These are phyloP conservation scores for Acronicta psi DNA, from an alignment of 2,888 invertebrate species.

Conservation along the genomic window DNA sequence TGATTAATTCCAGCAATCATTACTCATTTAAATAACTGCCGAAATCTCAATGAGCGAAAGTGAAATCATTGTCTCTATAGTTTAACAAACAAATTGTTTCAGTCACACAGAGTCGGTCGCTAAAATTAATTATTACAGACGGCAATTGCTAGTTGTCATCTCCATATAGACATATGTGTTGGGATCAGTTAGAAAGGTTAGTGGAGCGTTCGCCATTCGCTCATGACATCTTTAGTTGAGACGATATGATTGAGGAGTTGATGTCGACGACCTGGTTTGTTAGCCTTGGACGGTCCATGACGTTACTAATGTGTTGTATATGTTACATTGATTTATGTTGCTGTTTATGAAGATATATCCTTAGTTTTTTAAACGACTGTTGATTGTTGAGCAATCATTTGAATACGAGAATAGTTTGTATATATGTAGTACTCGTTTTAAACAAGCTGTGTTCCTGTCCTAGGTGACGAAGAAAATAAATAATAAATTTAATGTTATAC, in stretches of 20 bases:
- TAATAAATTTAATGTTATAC: too few relatives aligned
- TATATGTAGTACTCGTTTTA: too few relatives aligned
- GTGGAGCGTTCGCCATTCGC: conserved; percentile 62
- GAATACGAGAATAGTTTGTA: too few relatives aligned
- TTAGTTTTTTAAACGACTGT: conserved; percentile 26
- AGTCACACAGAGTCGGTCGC: conserved; percentile 66
- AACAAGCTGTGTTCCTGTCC: too few relatives aligned
- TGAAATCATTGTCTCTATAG: conserved; percentile 55
- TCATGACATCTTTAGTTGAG: conserved; percentile 52
- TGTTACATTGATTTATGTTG: conserved; percentile 52
- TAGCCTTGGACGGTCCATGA: conserved; percentile 56
- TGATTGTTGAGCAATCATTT: conserved; percentile 11
- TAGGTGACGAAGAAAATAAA: too few relatives aligned
- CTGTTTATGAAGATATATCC: conserved; percentile 36
- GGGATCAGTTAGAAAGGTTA: conserved; percentile 63
- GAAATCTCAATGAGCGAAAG: conserved; percentile 60
- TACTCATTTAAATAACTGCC: conserved; percentile 2
- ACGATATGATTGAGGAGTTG: conserved; percentile 36
- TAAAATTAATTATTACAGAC: conserved; percentile 78
- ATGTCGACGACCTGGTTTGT: conserved; percentile 50
- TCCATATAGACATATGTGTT: conserved; percentile 76
- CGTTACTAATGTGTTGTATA: conserved; percentile 26
- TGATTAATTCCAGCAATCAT: too few relatives aligned
- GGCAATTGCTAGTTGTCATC: conserved; percentile 80
- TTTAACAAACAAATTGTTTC: conserved; percentile 66